Conservation (phyloP, 2,797 vertebrate genomes). For the Lagodon rhomboides region DNA sequence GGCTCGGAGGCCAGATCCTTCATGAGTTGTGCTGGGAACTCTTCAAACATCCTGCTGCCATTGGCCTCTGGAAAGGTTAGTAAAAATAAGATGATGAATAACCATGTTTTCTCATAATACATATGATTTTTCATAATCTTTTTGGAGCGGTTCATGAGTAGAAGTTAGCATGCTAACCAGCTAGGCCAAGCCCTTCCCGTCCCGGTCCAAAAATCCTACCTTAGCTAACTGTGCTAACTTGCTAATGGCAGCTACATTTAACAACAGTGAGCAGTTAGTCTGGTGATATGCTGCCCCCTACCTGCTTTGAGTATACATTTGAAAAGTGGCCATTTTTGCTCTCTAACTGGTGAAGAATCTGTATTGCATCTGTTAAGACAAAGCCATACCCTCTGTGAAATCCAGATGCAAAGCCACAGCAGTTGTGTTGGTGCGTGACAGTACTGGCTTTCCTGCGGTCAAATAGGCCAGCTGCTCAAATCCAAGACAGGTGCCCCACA, state of each 20-base stretch:
- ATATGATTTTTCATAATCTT: not conserved
- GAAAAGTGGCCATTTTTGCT: not conserved
- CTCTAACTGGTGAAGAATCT: not conserved
- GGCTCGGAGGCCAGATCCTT: slow-evolving; percentile 82
- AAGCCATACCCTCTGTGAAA: slow-evolving; percentile 87
- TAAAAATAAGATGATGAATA: not conserved
- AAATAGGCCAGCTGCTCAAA: slow-evolving; percentile 89
- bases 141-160: not conserved
- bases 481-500: slow-evolving; percentile 97
- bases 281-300: too few relatives aligned
- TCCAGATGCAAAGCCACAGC: slow-evolving; percentile 85
- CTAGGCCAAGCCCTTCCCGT: too few relatives aligned
- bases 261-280: too few relatives aligned
- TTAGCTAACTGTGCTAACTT: too few relatives aligned
- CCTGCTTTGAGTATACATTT: too few relatives aligned
- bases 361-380: not conserved
- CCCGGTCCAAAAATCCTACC: too few relatives aligned
- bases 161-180: too few relatives aligned
- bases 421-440: slow-evolving; percentile 86
- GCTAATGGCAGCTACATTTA: too few relatives aligned
- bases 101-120: not conserved
- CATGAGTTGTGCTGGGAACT: slow-evolving; percentile 88
- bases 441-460: slow-evolving; percentile 83
- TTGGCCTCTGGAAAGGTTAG: slow-evolving; percentile 75
- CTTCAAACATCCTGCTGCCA: slow-evolving; percentile 87